Evolutionary conservation across 2,797 vertebrate species (phyloP).

Genomic region (Dicrostonyx torquatus): DNA sequence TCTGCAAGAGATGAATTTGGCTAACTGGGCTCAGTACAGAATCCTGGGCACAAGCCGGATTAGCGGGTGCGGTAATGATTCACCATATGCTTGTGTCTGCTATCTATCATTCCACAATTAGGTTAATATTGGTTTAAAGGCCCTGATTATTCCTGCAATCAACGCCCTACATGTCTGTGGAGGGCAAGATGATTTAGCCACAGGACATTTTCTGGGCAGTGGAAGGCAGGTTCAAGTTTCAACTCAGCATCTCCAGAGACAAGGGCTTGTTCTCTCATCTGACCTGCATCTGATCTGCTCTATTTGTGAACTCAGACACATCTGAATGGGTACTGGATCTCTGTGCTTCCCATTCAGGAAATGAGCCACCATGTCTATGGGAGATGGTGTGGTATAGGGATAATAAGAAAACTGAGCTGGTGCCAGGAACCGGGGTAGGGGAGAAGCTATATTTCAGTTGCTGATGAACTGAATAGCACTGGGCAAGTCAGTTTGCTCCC

Average conservation of each 20-base stretch:
- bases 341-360: background rate
- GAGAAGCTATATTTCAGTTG: background rate
- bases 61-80: slow-evolving; percentile 81
- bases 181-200: slow-evolving; percentile 64
- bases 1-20: slow-evolving; percentile 84
- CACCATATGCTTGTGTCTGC: slow-evolving; percentile 83
- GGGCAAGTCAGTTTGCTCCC: background rate
- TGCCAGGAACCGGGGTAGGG: background rate
- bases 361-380: background rate
- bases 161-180: slow-evolving; percentile 77
- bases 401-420: background rate
- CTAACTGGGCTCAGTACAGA: slow-evolving; percentile 80
- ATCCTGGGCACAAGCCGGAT: slow-evolving; percentile 81
- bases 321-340: too few species aligned
- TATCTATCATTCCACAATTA: slow-evolving; percentile 87
- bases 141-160: slow-evolving; percentile 84
- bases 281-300: background rate
- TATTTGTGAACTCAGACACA: background rate
- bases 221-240: background rate
- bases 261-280: background rate
- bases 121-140: slow-evolving; percentile 87
- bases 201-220: slow-evolving; percentile 1
- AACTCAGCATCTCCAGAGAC: background rate
- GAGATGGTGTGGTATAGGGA: background rate
- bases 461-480: background rate